Evolutionary conservation across 2,888 invertebrate species (phyloP), one percentile per base, ranked within the genome.

Genomic region (Drosophila nr. perissopoda): DNA sequence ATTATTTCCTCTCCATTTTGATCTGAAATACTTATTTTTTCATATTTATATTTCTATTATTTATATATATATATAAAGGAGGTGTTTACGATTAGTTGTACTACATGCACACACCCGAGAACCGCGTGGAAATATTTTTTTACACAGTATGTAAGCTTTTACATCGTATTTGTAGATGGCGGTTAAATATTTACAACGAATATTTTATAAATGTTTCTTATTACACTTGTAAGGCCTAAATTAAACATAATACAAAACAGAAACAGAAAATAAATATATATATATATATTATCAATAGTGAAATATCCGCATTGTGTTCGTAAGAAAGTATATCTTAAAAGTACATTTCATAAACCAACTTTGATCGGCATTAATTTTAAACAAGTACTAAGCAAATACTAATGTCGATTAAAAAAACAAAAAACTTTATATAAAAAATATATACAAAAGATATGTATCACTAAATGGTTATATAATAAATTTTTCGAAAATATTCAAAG

Each of bases 221-320:
- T 69, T 73, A 67, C 56, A 74, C 33, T 66, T 63, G 36, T 63
- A 72, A 71, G 70, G 48, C 48, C 38, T 31, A 49, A 54, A 75
- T 72, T 53, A 46, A 48, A 58, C 33, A 71, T 61, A 71, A 65
- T 57, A 76, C 33, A 61, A 1, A 21, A 21, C 21, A 21, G 21
- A 57, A 72, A 42, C 13, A 46, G 13, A 46, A 42, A 21, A 46
- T 21, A 21, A 21, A 46, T n/a, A 40, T 40, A 40, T n/a, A 42
- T 21, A n/a, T 13, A 25, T 46, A 21, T 21, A 73, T 42, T 70
- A 68, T 51, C 46, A 58, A 74, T 75, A 83, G 76, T 67, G 57
- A 79, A 83, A 77, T 88, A 83, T 82, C 87, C 89, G 69, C 74
- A 86, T 87, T 86, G 86, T 86, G 86, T 86, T 86, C 86, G 88